phyloP scores from a whole-genome alignment of 2,888 invertebrate genomes.

The Agonopterix arenella region DNA sequence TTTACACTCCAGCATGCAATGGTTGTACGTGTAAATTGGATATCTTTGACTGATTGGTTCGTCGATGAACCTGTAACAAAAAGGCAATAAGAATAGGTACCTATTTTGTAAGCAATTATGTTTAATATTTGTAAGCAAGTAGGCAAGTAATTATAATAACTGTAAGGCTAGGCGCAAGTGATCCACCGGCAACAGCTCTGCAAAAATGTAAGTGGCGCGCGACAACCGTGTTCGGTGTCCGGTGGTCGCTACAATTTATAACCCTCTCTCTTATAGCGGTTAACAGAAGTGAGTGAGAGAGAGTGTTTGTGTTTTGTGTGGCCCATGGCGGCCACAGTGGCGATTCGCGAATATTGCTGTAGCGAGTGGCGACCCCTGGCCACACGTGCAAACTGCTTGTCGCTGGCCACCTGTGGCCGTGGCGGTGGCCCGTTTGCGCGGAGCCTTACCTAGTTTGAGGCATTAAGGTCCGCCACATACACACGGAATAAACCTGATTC shows the following conservation, averaged over 20 bases:
- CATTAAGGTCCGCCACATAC: no score
- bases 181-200: no score
- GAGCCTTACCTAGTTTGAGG: neutral
- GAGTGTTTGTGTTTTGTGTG: neutral
- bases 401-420: neutral
- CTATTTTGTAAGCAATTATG: no score
- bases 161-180: no score
- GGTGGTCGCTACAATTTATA: no score
- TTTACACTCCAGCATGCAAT: constrained; percentile 84
- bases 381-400: neutral
- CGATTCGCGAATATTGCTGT: neutral
- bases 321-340: neutral
- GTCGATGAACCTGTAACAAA: constrained; percentile 43
- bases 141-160: no score
- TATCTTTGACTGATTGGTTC: constrained; percentile 60
- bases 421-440: neutral
- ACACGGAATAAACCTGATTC: no score
- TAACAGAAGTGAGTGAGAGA: no score
- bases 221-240: no score
- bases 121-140: no score
- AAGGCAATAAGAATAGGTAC: neutral
- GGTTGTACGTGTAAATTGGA: constrained; percentile 82
- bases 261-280: no score
- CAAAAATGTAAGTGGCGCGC: no score
- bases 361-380: neutral